Conservation (phyloP, 2,797 vertebrate genomes). For the Rachycentron canadum region DNA sequence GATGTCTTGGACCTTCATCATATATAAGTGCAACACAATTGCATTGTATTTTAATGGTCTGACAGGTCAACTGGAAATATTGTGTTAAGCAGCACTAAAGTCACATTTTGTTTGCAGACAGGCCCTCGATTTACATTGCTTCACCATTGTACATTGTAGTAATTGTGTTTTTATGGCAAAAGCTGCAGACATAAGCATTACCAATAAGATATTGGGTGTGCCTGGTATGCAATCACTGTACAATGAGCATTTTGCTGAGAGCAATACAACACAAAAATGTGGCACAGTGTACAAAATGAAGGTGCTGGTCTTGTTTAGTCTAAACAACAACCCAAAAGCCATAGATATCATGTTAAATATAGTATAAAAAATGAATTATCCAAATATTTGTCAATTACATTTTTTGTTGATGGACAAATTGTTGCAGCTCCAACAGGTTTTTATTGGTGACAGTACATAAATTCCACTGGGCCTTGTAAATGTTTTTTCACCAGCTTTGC, state of each 20-base stretch:
- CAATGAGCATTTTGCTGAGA: background rate
- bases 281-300: background rate
- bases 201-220: background rate
- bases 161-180: background rate
- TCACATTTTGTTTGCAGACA: background rate
- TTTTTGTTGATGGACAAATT: background rate
- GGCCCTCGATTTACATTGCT: background rate
- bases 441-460: background rate
- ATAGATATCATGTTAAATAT: background rate
- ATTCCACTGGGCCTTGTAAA: too few relatives aligned
- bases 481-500: background rate
- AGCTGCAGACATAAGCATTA: background rate
- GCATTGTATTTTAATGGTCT: background rate
- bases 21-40: conserved; percentile 25
- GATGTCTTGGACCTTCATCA: conserved; percentile 22
- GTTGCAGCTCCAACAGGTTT: background rate
- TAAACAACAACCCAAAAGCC: too few relatives aligned
- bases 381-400: background rate
- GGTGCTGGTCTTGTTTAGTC: background rate
- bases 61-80: background rate
- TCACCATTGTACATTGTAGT: background rate
- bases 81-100: background rate
- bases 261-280: background rate
- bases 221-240: background rate
- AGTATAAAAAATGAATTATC: background rate